A percentile compares a stretch with the other conserved stretches of the same genome.
Evolutionary conservation across 2,888 invertebrate species (phyloP).

Genomic region (Epicampocera succincta): DNA sequence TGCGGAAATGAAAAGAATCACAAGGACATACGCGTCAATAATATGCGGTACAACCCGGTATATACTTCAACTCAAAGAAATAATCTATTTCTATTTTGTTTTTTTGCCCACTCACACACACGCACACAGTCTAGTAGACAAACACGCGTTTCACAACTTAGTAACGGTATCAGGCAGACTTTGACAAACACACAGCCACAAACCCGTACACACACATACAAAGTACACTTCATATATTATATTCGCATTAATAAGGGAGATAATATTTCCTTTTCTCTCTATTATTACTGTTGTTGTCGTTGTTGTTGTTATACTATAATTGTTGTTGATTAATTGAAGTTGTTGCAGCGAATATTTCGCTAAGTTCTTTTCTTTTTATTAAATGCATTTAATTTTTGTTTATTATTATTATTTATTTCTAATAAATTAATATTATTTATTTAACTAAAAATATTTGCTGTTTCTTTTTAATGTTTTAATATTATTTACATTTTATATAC

Average conservation of each 20-base stretch:
- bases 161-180: slow-evolving; percentile 5
- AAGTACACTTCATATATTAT: slow-evolving; percentile 2
- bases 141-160: too few species aligned
- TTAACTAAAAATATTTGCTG: background rate
- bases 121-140: background rate
- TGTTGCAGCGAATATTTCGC: background rate
- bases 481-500: slow-evolving; percentile 49
- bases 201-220: slow-evolving; percentile 3
- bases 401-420: background rate
- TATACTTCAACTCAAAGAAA: slow-evolving; percentile 41
- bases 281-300: background rate
- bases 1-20: slow-evolving; percentile 68
- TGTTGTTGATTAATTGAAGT: slow-evolving; percentile 25
- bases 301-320: slow-evolving; percentile 48
- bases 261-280: slow-evolving; percentile 16
- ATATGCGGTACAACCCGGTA: slow-evolving; percentile 54
- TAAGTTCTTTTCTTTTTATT: background rate
- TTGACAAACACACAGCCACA: background rate
- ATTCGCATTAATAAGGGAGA: slow-evolving; percentile 40
- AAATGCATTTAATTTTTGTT: background rate
- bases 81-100: slow-evolving; percentile 28
- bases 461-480: slow-evolving; percentile 6
- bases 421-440: background rate
- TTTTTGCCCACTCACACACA: slow-evolving; percentile 20
- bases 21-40: slow-evolving; percentile 70